Conservation (phyloP, 2,113 vertebrate species). For the Dicaeum eximium region DNA sequence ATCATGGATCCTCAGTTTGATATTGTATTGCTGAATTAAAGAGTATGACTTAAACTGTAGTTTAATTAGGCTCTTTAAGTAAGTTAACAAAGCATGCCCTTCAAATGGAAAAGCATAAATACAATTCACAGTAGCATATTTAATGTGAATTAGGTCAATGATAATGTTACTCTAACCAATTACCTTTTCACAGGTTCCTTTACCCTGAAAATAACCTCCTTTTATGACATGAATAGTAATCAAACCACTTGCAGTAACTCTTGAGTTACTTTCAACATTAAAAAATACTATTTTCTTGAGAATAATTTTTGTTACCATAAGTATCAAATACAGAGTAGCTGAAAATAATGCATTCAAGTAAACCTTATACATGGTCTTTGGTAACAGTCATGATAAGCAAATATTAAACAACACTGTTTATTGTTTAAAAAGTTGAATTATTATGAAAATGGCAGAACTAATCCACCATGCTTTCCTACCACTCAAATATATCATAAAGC, state of each 20-base stretch:
- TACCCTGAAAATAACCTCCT: constrained; percentile 37
- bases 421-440: background rate
- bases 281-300: background rate
- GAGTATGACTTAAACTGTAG: background rate
- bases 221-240: constrained; percentile 49
- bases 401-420: background rate
- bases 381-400: background rate
- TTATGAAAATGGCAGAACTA: background rate
- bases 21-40: background rate
- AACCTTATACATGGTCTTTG: background rate
- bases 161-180: constrained; percentile 58
- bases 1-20: background rate
- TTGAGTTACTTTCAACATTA: background rate
- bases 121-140: constrained; percentile 43
- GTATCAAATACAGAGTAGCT: background rate
- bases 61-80: constrained; percentile 17
- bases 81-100: constrained; percentile 33
- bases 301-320: background rate
- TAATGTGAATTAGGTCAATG: constrained; percentile 60
- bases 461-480: background rate
- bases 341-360: background rate
- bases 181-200: constrained; percentile 49
- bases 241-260: background rate
- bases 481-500: background rate
- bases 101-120: constrained; percentile 46